These are phyloP conservation scores for Trachops cirrhosus DNA, from an alignment of 2,797 vertebrate species.

Conservation along the genomic window DNA sequence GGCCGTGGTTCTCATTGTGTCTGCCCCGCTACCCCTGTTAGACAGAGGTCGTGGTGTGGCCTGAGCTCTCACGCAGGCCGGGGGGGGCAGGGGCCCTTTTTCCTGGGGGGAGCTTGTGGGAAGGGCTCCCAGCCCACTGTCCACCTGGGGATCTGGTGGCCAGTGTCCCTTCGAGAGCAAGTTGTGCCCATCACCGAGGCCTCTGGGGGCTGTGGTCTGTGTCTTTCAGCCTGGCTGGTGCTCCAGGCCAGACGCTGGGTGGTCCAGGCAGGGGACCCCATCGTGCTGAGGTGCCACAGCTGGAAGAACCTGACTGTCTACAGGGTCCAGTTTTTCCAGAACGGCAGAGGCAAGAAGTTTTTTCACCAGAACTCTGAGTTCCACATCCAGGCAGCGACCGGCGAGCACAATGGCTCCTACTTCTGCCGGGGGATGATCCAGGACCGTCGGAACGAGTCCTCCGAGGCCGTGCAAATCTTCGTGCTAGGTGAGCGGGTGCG, in stretches of 20 bases:
- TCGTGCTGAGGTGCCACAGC: slow-evolving; percentile 59
- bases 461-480: neutral
- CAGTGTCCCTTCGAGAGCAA: neutral
- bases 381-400: neutral
- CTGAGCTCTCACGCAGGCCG: neutral
- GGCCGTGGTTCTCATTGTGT: neutral
- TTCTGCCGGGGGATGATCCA: slow-evolving; percentile 60
- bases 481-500: slow-evolving; percentile 47
- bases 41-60: neutral
- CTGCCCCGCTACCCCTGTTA: neutral
- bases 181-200: neutral
- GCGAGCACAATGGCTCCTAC: slow-evolving; percentile 48
- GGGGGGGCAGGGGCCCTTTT: neutral
- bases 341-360: neutral
- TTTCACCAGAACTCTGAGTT: neutral
- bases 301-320: rapidly evolving
- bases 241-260: slow-evolving; percentile 4
- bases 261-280: neutral
- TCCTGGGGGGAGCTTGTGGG: neutral
- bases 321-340: slow-evolving; percentile 49
- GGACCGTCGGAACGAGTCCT: neutral
- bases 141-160: neutral
- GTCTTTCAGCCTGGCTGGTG: slow-evolving; percentile 63
- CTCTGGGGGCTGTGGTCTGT: neutral
- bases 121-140: neutral